phyloP scores from a whole-genome alignment of 2,888 invertebrate species.

The Plebejus melissa region DNA sequence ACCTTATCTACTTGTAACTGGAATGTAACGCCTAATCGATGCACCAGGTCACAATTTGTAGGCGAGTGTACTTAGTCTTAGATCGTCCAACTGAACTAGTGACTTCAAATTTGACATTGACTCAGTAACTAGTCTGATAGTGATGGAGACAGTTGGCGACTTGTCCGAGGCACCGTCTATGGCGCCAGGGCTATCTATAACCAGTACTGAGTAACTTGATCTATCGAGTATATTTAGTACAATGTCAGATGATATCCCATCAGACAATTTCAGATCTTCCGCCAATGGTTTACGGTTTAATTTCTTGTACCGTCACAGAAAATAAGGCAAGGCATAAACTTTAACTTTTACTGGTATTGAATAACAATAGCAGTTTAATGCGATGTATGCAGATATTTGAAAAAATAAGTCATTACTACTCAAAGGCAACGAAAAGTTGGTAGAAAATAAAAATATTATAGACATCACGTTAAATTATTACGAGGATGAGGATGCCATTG shows the following conservation, averaged over 20 bases:
- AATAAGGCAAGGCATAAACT: conserved; percentile 14
- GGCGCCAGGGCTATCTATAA: conserved; percentile 39
- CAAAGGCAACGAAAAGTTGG: neutral
- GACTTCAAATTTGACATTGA: neutral
- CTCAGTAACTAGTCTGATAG: conserved; percentile 4
- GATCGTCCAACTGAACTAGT: neutral
- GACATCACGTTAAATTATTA: neutral
- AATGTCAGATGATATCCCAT: conserved; percentile 15
- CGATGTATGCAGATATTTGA: neutral
- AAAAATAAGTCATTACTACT: neutral
- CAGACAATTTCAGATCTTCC: neutral
- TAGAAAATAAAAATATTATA: neutral
- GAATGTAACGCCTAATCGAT: neutral
- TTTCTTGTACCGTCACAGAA: neutral
- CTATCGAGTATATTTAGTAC: conserved; percentile 27
- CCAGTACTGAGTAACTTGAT: conserved; percentile 37
- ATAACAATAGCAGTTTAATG: neutral
- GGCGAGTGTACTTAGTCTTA: neutral
- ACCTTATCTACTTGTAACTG: neutral
- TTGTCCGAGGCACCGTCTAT: conserved; percentile 25
- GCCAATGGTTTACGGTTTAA: neutral
- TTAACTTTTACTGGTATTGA: neutral
- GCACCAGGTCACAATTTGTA: neutral
- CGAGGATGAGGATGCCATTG: neutral
- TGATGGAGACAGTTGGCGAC: conserved; percentile 14